Conservation (phyloP, 53 echinoderm and acorn worm species). For the Stichopus horrens region DNA sequence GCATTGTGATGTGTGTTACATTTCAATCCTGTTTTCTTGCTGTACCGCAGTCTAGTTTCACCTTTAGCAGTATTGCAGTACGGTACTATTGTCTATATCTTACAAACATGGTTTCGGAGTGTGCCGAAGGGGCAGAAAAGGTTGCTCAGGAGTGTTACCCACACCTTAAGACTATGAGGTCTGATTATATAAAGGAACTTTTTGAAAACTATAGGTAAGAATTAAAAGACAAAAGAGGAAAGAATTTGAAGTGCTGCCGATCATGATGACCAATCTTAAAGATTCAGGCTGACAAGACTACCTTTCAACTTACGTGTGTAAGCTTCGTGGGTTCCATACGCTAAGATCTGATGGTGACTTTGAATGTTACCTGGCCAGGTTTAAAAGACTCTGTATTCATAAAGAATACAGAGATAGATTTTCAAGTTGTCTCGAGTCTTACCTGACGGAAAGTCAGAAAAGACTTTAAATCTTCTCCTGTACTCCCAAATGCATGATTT, state of each 20-base stretch:
- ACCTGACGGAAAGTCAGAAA: no score
- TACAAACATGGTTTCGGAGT: background rate
- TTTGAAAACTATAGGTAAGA: conserved; percentile 4
- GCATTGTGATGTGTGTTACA: background rate
- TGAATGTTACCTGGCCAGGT: no score
- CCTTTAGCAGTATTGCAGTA: background rate
- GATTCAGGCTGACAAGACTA: no score
- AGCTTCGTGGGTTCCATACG: no score
- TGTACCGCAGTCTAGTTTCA: background rate
- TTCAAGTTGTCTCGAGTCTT: no score
- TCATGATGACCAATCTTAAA: no score
- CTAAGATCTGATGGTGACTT: background rate
- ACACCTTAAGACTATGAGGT: conserved; percentile 1
- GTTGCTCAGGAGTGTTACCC: background rate
- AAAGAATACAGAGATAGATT: no score
- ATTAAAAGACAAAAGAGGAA: background rate
- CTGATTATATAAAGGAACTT: conserved; percentile 18
- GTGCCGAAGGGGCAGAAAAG: background rate
- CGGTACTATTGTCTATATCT: background rate
- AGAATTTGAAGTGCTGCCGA: no score
- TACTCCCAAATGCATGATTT: no score
- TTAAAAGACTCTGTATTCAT: no score
- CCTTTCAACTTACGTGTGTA: no score
- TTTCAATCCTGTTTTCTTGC: background rate
- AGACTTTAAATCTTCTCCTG: no score